These are phyloP conservation scores for Drosophila quinaria DNA, from an alignment of 2,888 invertebrate species.

Conservation along the genomic window DNA sequence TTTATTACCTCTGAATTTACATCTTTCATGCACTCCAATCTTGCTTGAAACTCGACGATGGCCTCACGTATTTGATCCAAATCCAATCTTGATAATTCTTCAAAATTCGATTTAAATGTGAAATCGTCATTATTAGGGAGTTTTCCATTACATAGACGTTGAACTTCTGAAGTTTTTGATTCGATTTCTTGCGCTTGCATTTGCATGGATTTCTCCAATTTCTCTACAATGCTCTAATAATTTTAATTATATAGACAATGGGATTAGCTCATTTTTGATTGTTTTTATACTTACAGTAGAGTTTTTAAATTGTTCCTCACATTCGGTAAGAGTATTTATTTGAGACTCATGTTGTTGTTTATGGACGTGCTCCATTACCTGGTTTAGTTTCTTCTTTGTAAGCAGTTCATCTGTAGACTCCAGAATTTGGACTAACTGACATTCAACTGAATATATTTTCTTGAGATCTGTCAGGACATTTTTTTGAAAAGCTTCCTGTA, in stretches of 20 bases:
- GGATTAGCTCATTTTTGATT: too few species aligned
- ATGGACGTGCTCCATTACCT: conserved; percentile 23
- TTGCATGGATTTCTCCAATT: conserved; percentile 25
- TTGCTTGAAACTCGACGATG: conserved; percentile 88
- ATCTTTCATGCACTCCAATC: conserved; percentile 88
- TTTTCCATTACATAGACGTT: conserved; percentile 46
- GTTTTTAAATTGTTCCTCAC: conserved; percentile 18
- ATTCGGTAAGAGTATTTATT: conserved; percentile 39
- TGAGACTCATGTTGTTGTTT: conserved; percentile 39
- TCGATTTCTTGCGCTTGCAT: conserved; percentile 11
- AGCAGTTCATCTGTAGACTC: conserved; percentile 1
- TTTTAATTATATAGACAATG: not conserved
- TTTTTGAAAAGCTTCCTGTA: conserved; percentile 18
- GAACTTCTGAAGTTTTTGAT: conserved; percentile 35
- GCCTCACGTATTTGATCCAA: conserved; percentile 87
- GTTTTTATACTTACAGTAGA: conserved; percentile 21
- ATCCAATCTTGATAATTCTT: conserved; percentile 86
- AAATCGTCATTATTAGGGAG: conserved; percentile 87
- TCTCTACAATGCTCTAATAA: conserved; percentile 28
- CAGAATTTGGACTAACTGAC: conserved; percentile 13
- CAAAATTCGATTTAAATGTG: conserved; percentile 87
- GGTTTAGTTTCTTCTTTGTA: conserved; percentile 1
- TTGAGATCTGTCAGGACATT: conserved; percentile 15
- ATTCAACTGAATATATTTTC: conserved; percentile 36
- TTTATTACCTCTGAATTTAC: conserved; percentile 87